Evolutionary conservation across 2,888 invertebrate genomes (phyloP).

Genomic region (Drosophila hawaiiensis): DNA sequence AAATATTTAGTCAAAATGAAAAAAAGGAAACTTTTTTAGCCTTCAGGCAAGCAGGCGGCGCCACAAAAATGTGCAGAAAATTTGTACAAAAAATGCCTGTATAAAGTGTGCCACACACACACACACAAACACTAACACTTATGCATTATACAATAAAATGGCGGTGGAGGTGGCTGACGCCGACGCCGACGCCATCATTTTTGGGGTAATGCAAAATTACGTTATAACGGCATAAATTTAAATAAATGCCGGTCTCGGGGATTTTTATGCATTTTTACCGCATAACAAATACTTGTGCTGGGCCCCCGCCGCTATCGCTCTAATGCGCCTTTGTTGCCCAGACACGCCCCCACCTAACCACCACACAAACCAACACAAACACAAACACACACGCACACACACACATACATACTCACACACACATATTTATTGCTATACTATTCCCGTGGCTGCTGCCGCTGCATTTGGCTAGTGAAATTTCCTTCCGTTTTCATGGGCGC

Average conservation of each 20-base stretch:
- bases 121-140: slow-evolving; percentile 25
- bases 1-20: slow-evolving; percentile 75
- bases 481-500: slow-evolving; percentile 72
- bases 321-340: slow-evolving; percentile 68
- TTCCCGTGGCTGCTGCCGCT: slow-evolving; percentile 49
- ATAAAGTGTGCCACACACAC: slow-evolving; percentile 62
- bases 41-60: slow-evolving; percentile 43
- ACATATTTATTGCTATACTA: slow-evolving; percentile 16
- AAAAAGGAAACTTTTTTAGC: slow-evolving; percentile 65
- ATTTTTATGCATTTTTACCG: slow-evolving; percentile 85
- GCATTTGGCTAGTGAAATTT: slow-evolving; percentile 79
- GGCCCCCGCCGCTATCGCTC: slow-evolving; percentile 57
- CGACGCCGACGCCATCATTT: slow-evolving; percentile 70
- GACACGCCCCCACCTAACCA: slow-evolving; percentile 47
- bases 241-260: slow-evolving; percentile 86
- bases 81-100: slow-evolving; percentile 69
- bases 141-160: slow-evolving; percentile 71
- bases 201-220: slow-evolving; percentile 83
- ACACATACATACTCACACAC: background rate
- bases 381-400: slow-evolving; percentile 1
- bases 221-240: slow-evolving; percentile 85
- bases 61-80: slow-evolving; percentile 56
- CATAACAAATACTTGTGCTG: slow-evolving; percentile 83
- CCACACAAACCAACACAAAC: slow-evolving; percentile 13
- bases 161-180: slow-evolving; percentile 49